Evolutionary conservation across 1,140 invertebrate species (phyloP).

Genomic region (Capitella teleta): DNA sequence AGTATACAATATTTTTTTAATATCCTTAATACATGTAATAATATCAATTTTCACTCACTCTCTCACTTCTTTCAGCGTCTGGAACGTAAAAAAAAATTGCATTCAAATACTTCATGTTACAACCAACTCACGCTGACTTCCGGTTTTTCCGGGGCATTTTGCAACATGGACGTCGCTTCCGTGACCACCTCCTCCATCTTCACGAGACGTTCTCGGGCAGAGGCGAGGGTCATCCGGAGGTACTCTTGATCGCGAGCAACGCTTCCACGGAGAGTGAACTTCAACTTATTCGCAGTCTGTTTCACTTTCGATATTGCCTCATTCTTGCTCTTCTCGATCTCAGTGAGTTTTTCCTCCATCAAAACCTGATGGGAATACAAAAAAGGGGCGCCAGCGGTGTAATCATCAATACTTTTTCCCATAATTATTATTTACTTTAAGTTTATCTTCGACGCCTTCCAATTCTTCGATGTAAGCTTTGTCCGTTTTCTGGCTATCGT

Average conservation of each 20-base stretch:
- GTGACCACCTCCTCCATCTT: not conserved
- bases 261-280: slow-evolving; percentile 11
- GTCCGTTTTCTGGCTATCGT: not conserved
- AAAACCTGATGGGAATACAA: too few species aligned
- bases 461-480: not conserved
- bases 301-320: slow-evolving; percentile 2
- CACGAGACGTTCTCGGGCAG: slow-evolving; percentile 1
- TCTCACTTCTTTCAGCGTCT: slow-evolving; percentile 4
- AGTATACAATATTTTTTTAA: not conserved
- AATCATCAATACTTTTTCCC: not conserved
- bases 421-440: not conserved
- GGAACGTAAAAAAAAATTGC: slow-evolving; percentile 1
- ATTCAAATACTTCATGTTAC: not conserved
- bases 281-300: slow-evolving; percentile 5
- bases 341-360: slow-evolving; percentile 5
- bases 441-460: not conserved
- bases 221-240: slow-evolving; percentile 1
- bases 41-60: slow-evolving; percentile 2
- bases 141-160: not conserved
- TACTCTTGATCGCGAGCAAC: slow-evolving; percentile 4
- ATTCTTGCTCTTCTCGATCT: slow-evolving; percentile 8
- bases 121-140: not conserved
- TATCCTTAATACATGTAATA: not conserved
- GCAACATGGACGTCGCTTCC: not conserved
- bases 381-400: too few species aligned